Percentiles rank a stretch among this genome's conserved stretches.
Evolutionary conservation across 2,113 vertebrate species (phyloP).

Genomic region (Anolis carolinensis): DNA sequence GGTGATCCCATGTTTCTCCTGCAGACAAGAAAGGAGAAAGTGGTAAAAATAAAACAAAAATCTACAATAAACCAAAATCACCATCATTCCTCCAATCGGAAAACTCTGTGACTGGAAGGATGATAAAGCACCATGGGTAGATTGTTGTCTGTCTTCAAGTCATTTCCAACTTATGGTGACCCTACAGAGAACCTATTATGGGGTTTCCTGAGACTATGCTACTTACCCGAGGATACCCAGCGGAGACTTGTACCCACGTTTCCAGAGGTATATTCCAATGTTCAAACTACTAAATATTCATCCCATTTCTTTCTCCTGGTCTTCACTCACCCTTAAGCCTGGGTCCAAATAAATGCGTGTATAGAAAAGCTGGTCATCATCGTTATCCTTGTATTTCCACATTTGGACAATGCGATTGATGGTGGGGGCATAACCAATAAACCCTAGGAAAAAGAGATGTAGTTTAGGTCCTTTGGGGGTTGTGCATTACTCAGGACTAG

Average conservation of each 20-base stretch:
- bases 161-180: too few species aligned
- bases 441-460: constrained; percentile 64
- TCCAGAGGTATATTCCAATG: too few species aligned
- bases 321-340: constrained; percentile 69
- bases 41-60: neutral
- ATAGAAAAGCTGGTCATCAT: constrained; percentile 83
- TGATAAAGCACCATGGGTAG: too few species aligned
- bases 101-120: neutral
- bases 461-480: neutral
- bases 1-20: constrained; percentile 78
- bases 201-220: too few species aligned
- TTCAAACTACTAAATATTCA: neutral
- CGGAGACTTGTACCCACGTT: too few species aligned
- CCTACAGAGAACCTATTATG: too few species aligned
- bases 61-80: too few species aligned
- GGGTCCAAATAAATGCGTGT: constrained; percentile 80
- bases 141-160: too few species aligned
- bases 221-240: too few species aligned
- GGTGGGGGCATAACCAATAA: constrained; percentile 78
- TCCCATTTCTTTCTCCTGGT: too few species aligned
- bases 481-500: neutral
- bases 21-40: neutral
- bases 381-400: constrained; percentile 79
- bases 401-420: constrained; percentile 71
- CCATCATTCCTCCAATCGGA: neutral